Evolutionary conservation across 2,888 invertebrate species (phyloP), one percentile per base, ranked within the genome.

Genomic region (Baronia brevicornis): DNA sequence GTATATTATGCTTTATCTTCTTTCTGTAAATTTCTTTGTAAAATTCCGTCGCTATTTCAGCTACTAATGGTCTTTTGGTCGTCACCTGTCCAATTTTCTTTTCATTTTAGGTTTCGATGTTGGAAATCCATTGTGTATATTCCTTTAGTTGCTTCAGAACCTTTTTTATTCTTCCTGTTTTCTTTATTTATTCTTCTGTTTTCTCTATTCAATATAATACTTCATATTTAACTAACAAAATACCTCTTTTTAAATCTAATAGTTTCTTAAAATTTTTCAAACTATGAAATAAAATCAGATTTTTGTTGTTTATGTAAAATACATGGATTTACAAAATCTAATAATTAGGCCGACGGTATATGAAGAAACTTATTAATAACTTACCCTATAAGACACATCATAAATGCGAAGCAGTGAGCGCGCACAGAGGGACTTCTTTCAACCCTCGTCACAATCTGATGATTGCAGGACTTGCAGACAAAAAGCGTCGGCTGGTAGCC

Each of bases 361-460:
- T n/a, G n/a, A n/a, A n/a, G n/a, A n/a, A n/a, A n/a, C n/a, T n/a
- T n/a, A n/a, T n/a, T n/a, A 26, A 11, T 14, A 2, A 55, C 66
- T 60, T 49, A 78, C 77, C 63, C 65, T 10, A 74, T 2, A 4
- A 74, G 11, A 45, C 86, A 88, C 5, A 88, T 58, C 1, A 86
- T 24, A 5, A 77, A 37, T 3, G 88, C 88, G 36, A 84, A 71
- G 6, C 87, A 48, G 55, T 88, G 88, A 1, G 88, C 88, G 29
- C 74, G 75, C 5, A 75, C 69, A 0, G 80, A 72, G 4, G 87
- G 50, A 33, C 60, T 75, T 18, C 47, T 51, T 39, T 66, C 62
- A 11, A 85, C 54, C 11, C 72, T 66, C 0, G 86, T 86, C 6
- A 75, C 54, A 1, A 84, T 65, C 12, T 68, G 68, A 4, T 62